Evolutionary conservation across 2,888 invertebrate genomes (phyloP).

Genomic region (Dynastes tityus): DNA sequence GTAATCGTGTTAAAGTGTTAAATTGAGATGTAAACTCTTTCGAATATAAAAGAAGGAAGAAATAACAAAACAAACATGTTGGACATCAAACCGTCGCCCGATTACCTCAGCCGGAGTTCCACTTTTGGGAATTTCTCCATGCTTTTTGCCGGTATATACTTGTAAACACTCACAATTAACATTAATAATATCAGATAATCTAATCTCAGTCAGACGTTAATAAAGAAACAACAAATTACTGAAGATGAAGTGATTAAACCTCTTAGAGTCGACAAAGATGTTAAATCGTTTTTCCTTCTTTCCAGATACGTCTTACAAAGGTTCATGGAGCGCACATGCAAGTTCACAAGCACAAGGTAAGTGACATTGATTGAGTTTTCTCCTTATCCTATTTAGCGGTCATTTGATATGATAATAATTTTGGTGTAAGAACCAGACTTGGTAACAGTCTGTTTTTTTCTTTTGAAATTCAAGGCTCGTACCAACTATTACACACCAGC

Average conservation of each 20-base stretch:
- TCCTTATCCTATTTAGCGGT: no score
- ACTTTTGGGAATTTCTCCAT: constrained; percentile 96
- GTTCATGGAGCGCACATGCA: constrained; percentile 87
- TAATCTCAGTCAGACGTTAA: no score
- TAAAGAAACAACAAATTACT: no score
- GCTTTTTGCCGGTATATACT: constrained; percentile 90
- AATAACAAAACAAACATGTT: constrained; percentile 76
- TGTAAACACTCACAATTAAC: neutral
- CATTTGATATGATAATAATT: neutral
- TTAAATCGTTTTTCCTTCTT: constrained; percentile 65
- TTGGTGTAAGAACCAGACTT: no score
- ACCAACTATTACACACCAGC: no score
- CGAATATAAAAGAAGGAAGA: neutral
- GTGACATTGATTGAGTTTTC: neutral
- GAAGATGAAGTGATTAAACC: constrained; percentile 1
- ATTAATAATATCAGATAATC: no score
- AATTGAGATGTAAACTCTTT: neutral
- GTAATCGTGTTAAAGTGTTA: neutral
- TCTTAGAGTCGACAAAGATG: no score
- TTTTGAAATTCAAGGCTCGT: no score
- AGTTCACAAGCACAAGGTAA: constrained; percentile 69
- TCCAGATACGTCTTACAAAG: constrained; percentile 91
- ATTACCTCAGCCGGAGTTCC: constrained; percentile 92
- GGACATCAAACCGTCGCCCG: constrained; percentile 93
- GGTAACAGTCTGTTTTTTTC: no score